These are phyloP conservation scores for Nesidiocoris tenuis DNA, from an alignment of 2,888 invertebrate species.

Conservation along the genomic window DNA sequence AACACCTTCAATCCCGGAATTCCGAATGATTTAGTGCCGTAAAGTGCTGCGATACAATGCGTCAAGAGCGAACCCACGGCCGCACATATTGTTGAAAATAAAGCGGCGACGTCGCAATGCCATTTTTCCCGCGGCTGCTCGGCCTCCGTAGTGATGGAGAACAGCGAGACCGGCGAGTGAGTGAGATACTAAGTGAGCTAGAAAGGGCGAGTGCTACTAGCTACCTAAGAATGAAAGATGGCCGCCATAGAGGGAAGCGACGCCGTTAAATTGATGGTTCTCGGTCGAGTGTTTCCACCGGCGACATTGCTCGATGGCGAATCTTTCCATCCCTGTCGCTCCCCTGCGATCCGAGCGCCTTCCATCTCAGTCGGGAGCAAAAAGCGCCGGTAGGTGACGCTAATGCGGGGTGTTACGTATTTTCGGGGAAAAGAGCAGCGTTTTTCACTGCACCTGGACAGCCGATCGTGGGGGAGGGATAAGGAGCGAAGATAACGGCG, in stretches of 20 bases:
- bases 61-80: too few relatives aligned
- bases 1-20: too few relatives aligned
- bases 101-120: too few relatives aligned
- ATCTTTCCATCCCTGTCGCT: neutral
- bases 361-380: neutral
- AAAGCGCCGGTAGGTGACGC: slow-evolving; percentile 9
- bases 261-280: slow-evolving; percentile 27
- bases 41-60: too few relatives aligned
- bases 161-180: too few relatives aligned
- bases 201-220: too few relatives aligned
- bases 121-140: too few relatives aligned
- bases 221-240: neutral
- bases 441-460: neutral
- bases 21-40: too few relatives aligned
- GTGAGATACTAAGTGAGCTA: neutral
- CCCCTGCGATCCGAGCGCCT: neutral
- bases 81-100: too few relatives aligned
- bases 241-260: slow-evolving; percentile 10
- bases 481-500: neutral
- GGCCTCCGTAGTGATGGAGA: too few relatives aligned
- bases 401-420: slow-evolving; percentile 37
- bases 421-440: slow-evolving; percentile 12
- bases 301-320: neutral
- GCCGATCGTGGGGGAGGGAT: neutral
- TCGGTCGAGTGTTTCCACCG: slow-evolving; percentile 25